phyloP scores from a whole-genome alignment of 2,888 invertebrate species.

The Athalia circularis region DNA sequence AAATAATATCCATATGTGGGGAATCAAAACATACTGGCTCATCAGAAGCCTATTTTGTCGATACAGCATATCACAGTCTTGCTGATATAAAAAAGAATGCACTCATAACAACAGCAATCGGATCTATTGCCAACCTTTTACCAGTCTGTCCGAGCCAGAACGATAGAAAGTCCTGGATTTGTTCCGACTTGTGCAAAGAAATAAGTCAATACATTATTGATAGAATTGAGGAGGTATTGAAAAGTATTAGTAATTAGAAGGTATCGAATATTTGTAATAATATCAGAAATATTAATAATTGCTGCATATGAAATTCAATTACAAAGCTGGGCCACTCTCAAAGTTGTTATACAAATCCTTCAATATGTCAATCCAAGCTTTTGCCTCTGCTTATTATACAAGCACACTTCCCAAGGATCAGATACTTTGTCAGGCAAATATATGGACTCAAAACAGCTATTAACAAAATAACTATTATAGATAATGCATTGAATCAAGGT shows the following conservation, averaged over 20 bases:
- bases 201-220: constrained; percentile 26
- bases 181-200: constrained; percentile 41
- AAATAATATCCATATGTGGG: constrained; percentile 48
- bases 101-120: constrained; percentile 40
- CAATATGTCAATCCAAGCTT: constrained; percentile 51
- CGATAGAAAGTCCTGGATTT: constrained; percentile 44
- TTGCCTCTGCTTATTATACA: constrained; percentile 50
- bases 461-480: constrained; percentile 37
- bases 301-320: constrained; percentile 25
- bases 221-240: constrained; percentile 16
- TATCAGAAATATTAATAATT: constrained; percentile 33
- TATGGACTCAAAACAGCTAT: constrained; percentile 38
- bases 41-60: constrained; percentile 50
- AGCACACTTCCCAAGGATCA: constrained; percentile 50
- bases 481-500: constrained; percentile 45
- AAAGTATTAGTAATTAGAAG: constrained; percentile 32
- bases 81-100: constrained; percentile 29
- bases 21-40: constrained; percentile 47
- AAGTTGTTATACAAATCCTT: constrained; percentile 45
- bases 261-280: constrained; percentile 40
- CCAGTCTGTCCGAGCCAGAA: constrained; percentile 42
- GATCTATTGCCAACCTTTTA: constrained; percentile 47
- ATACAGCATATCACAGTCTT: constrained; percentile 47
- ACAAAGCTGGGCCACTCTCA: constrained; percentile 47
- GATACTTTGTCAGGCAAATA: constrained; percentile 49